Evolutionary conservation across 2,888 invertebrate genomes (phyloP).

Genomic region (Cheilosia scutellata): DNA sequence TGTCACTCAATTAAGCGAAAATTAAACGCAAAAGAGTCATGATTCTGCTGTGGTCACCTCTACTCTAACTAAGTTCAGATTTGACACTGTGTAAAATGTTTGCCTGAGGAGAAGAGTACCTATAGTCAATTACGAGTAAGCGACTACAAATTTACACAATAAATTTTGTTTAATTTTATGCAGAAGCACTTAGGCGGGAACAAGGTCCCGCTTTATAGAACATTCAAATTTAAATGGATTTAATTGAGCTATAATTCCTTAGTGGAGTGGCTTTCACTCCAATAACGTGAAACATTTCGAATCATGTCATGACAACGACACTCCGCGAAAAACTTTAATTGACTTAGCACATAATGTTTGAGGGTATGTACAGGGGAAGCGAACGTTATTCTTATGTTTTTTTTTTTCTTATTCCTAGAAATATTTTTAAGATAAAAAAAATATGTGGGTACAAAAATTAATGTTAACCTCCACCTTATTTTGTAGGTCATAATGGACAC

Average conservation of each 20-base stretch:
- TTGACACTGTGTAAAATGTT: conserved; percentile 3
- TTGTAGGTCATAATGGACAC: no score
- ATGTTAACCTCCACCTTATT: no score
- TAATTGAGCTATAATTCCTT: neutral
- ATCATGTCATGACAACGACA: no score
- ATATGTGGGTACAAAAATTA: no score
- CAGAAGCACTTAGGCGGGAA: neutral
- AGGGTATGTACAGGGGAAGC: no score
- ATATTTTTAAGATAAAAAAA: no score
- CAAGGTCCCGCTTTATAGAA: conserved; percentile 1
- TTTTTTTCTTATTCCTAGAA: no score
- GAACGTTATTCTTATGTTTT: no score
- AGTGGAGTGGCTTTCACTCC: no score
- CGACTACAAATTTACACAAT: conserved; percentile 3
- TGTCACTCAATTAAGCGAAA: conserved; percentile 49
- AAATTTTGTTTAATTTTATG: conserved; percentile 8
- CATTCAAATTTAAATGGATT: neutral
- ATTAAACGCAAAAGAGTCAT: conserved; percentile 39
- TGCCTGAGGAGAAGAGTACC: neutral
- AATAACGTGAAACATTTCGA: no score
- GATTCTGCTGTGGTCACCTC: conserved; percentile 20
- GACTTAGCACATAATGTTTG: no score
- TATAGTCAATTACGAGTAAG: conserved; percentile 26
- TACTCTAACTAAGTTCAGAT: conserved; percentile 8
- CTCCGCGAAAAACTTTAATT: no score